Evolutionary conservation across 2,888 invertebrate species (phyloP).

Genomic region (Bimastos eiseni): DNA sequence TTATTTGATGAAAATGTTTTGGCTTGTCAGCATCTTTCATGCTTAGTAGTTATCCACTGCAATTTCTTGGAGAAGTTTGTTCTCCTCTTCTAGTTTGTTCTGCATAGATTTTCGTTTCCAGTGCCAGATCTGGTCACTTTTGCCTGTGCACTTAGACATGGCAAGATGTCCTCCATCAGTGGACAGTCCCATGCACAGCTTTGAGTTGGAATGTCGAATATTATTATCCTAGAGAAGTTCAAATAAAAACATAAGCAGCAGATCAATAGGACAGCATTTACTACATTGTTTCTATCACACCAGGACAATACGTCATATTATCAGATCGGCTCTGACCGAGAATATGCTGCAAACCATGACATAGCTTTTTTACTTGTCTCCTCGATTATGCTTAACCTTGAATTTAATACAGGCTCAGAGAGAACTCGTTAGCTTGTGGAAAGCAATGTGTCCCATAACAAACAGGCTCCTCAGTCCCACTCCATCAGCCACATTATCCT

Average conservation of each 20-base stretch:
- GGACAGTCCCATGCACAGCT: conserved; percentile 58
- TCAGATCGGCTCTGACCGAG: no score
- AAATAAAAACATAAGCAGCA: background rate
- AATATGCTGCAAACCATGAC: no score
- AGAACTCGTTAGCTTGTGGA: no score
- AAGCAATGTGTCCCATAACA: no score
- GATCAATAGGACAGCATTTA: background rate
- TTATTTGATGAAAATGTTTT: background rate
- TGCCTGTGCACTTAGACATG: conserved; percentile 56
- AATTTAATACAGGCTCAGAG: no score
- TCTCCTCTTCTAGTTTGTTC: background rate
- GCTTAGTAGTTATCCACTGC: conserved; percentile 17
- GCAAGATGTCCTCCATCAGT: conserved; percentile 53
- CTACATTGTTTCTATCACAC: no score
- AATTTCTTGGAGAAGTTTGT: background rate
- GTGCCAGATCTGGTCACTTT: conserved; percentile 56
- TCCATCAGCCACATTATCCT: no score
- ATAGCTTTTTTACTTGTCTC: no score
- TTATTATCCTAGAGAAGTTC: conserved; percentile 51
- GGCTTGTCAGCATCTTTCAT: background rate
- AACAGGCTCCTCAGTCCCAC: no score
- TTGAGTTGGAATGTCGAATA: conserved; percentile 54
- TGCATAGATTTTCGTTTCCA: conserved; percentile 52
- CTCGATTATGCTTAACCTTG: no score
- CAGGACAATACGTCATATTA: no score